phyloP scores from a whole-genome alignment of 2,888 invertebrate species.

The Aleiodes alternator region DNA sequence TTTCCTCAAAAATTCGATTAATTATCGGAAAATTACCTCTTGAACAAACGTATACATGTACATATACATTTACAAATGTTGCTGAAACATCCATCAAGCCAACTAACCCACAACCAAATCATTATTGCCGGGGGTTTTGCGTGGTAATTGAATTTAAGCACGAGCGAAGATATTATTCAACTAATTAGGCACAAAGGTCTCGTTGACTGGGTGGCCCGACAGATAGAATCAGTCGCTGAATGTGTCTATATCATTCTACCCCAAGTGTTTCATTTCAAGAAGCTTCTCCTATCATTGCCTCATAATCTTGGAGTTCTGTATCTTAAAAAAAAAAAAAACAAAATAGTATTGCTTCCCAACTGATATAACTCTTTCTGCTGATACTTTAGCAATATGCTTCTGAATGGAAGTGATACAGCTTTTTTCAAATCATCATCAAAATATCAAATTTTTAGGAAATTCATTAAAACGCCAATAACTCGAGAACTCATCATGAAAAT shows the following conservation, averaged over 20 bases:
- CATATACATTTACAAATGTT: conserved; percentile 5
- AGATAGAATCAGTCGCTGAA: conserved; percentile 56
- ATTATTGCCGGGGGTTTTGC: conserved; percentile 66
- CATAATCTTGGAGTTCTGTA: too few relatives aligned
- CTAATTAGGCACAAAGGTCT: conserved; percentile 74
- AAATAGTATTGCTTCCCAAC: too few relatives aligned
- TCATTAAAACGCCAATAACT: too few relatives aligned
- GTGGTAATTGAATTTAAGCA: conserved; percentile 73
- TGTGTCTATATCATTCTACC: conserved; percentile 8
- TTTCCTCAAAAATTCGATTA: not conserved
- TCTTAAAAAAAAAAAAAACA: too few relatives aligned
- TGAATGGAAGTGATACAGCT: too few relatives aligned
- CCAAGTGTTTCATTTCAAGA: conserved; percentile 16
- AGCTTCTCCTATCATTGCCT: not conserved
- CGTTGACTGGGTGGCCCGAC: conserved; percentile 67
- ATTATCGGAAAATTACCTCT: not conserved
- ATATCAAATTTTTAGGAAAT: not conserved
- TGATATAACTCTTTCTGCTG: too few relatives aligned
- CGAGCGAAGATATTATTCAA: conserved; percentile 74
- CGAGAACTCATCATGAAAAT: too few relatives aligned
- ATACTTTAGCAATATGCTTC: too few relatives aligned
- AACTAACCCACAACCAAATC: conserved; percentile 70
- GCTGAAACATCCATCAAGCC: conserved; percentile 69
- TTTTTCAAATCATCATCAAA: too few relatives aligned
- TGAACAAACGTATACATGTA: not conserved